These are phyloP conservation scores for Agrilus biguttatus DNA, from an alignment of 2,888 invertebrate species.

Conservation along the genomic window DNA sequence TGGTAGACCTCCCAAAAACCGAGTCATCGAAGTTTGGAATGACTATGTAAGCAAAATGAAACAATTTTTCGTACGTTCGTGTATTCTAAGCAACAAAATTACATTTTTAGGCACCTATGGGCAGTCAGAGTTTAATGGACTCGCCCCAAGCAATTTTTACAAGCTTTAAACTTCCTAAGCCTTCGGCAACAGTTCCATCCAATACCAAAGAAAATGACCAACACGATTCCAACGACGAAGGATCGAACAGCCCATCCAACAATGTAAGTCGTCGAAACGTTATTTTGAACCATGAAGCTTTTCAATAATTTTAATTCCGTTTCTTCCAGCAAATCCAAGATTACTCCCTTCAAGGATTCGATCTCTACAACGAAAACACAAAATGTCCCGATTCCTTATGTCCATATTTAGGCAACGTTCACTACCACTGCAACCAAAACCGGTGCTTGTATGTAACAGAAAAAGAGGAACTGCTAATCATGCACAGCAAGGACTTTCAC, in stretches of 20 bases:
- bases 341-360: slow-evolving; percentile 47
- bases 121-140: slow-evolving; percentile 33
- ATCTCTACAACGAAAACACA: slow-evolving; percentile 43
- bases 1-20: slow-evolving; percentile 93
- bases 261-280: slow-evolving; percentile 25
- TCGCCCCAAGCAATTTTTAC: slow-evolving; percentile 87
- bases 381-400: slow-evolving; percentile 66
- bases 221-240: slow-evolving; percentile 26
- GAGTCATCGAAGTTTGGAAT: slow-evolving; percentile 83
- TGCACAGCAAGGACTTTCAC: slow-evolving; percentile 78
- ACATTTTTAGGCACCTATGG: slow-evolving; percentile 21
- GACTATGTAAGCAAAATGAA: slow-evolving; percentile 49
- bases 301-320: background rate
- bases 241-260: slow-evolving; percentile 26
- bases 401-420: slow-evolving; percentile 51
- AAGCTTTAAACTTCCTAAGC: slow-evolving; percentile 80
- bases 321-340: slow-evolving; percentile 28
- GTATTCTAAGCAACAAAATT: background rate
- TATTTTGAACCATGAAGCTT: background rate
- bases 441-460: slow-evolving; percentile 75
- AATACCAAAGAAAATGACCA: slow-evolving; percentile 23
- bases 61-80: slow-evolving; percentile 2
- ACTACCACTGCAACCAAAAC: slow-evolving; percentile 74
- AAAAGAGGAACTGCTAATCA: slow-evolving; percentile 58
- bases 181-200: slow-evolving; percentile 20